These are phyloP conservation scores for Nycticorax nycticorax DNA, from an alignment of 2,113 vertebrate species.

Conservation along the genomic window DNA sequence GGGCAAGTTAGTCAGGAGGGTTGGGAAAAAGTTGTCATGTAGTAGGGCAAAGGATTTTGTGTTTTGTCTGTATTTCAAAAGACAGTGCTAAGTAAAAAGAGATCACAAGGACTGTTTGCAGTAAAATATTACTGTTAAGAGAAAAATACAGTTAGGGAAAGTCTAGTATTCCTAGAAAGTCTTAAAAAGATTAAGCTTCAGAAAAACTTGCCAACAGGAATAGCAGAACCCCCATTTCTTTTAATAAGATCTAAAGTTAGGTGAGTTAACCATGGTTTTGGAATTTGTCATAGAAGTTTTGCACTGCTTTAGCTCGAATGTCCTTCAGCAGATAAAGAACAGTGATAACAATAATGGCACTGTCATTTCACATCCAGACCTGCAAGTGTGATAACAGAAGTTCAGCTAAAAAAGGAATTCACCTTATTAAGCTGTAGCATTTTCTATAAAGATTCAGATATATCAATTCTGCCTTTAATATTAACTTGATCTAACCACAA, in stretches of 20 bases:
- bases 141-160: not conserved
- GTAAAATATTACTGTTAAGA: not conserved
- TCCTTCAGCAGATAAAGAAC: constrained; percentile 14
- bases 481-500: not conserved
- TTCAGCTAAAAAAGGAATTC: not conserved
- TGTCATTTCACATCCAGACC: constrained; percentile 30
- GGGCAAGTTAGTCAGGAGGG: fast-evolving
- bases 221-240: not conserved
- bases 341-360: not conserved
- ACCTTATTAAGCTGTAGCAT: not conserved
- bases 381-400: not conserved
- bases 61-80: not conserved
- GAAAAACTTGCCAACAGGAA: not conserved
- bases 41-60: not conserved
- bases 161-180: not conserved
- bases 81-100: not conserved
- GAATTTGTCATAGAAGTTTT: not conserved
- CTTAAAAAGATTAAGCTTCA: not conserved
- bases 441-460: not conserved
- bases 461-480: not conserved
- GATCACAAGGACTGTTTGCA: not conserved
- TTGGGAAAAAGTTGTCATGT: not conserved
- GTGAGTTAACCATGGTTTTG: not conserved
- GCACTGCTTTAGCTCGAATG: not conserved
- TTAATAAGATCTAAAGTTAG: not conserved